phyloP scores from a whole-genome alignment of 2,888 invertebrate genomes.

The Magallana nippona region DNA sequence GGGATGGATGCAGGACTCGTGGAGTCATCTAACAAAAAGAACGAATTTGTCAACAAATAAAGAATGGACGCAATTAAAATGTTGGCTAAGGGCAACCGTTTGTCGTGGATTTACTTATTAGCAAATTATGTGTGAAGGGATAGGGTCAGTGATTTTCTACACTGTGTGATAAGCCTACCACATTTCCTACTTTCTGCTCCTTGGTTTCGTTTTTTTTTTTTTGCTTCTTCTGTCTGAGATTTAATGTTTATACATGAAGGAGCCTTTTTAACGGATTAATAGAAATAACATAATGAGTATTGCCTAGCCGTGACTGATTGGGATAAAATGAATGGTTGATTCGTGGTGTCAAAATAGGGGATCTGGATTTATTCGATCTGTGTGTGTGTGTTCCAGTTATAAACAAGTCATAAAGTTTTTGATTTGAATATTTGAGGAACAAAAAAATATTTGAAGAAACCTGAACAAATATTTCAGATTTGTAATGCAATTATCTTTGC shows the following conservation, averaged over 20 bases:
- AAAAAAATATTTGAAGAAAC: neutral
- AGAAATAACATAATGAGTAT: slow-evolving; percentile 15
- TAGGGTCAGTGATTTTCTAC: slow-evolving; percentile 15
- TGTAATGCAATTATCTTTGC: neutral
- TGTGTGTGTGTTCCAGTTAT: neutral
- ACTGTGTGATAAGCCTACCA: slow-evolving; percentile 19
- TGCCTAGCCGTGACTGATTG: slow-evolving; percentile 6
- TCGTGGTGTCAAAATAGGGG: neutral
- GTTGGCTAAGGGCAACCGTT: slow-evolving; percentile 23
- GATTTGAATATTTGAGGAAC: neutral
- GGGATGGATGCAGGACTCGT: slow-evolving; percentile 19
- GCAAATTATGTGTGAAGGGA: slow-evolving; percentile 20
- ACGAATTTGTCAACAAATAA: slow-evolving; percentile 32
- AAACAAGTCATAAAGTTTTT: neutral
- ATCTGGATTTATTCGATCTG: neutral
- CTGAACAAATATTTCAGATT: neutral
- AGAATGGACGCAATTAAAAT: slow-evolving; percentile 15
- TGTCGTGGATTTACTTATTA: slow-evolving; percentile 24
- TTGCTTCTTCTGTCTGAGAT: neutral
- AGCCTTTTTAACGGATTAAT: slow-evolving; percentile 25
- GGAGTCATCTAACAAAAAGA: slow-evolving; percentile 7
- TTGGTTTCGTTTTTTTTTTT: neutral
- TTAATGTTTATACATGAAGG: slow-evolving; percentile 7
- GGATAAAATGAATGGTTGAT: neutral
- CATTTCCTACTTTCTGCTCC: neutral